Evolutionary conservation across 2,113 vertebrate genomes (phyloP).

Genomic region (Chaetura pelagica): DNA sequence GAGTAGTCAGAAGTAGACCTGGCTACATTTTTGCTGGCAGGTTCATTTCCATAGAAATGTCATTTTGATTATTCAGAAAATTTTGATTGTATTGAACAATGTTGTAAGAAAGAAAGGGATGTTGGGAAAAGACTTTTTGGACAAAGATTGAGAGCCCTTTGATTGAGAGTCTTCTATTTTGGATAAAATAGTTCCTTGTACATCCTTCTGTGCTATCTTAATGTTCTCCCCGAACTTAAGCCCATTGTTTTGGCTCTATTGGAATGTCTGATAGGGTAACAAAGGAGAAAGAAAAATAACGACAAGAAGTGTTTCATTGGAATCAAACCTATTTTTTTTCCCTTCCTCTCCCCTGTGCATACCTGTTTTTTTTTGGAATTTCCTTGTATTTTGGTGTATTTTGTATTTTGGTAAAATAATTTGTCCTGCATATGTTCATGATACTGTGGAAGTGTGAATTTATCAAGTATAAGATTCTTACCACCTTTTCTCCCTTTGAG

Average conservation of each 20-base stretch:
- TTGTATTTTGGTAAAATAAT: not conserved
- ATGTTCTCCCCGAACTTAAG: not conserved
- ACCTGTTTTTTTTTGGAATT: not conserved
- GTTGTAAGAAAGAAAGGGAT: not conserved
- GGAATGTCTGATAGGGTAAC: not conserved
- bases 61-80: not conserved
- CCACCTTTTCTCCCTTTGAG: not conserved
- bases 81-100: not conserved
- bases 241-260: not conserved
- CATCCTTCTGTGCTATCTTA: not conserved
- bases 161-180: not conserved
- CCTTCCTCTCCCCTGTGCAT: not conserved
- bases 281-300: not conserved
- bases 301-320: not conserved
- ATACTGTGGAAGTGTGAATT: not conserved
- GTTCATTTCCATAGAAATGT: not conserved
- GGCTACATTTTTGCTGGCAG: not conserved
- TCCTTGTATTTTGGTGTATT: not conserved
- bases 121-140: not conserved
- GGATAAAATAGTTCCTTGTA: not conserved
- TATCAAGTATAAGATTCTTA: not conserved
- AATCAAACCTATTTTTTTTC: not conserved
- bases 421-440: not conserved
- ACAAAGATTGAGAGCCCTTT: not conserved
- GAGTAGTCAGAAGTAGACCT: not conserved